Conservation (phyloP, 2,113 vertebrate genomes). For the Nannospalax galili region DNA sequence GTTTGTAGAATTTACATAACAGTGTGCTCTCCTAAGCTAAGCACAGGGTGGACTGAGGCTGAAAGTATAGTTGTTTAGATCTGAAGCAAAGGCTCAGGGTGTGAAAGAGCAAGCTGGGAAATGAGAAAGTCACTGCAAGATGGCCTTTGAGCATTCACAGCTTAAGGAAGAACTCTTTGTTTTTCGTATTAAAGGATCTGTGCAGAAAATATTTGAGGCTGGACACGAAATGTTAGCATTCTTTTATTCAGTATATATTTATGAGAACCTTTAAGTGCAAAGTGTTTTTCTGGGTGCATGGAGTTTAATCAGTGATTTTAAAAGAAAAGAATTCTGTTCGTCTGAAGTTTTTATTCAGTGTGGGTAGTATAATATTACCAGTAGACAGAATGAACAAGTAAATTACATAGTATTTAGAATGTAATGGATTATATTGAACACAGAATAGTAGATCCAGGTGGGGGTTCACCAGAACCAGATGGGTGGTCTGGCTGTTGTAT, state of each 20-base stretch:
- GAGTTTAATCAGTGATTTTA: background rate
- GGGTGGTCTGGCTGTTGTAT: background rate
- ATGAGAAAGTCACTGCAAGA: background rate
- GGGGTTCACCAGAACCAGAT: too few relatives aligned
- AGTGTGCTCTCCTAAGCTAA: background rate
- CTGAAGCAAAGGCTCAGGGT: background rate
- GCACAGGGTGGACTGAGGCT: background rate
- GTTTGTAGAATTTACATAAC: background rate
- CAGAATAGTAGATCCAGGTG: background rate
- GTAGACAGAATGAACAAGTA: background rate
- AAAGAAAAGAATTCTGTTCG: background rate
- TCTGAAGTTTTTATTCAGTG: background rate
- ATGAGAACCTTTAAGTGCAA: background rate
- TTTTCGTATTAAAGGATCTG: background rate
- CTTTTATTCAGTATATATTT: background rate
- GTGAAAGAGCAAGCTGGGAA: background rate
- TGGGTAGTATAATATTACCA: background rate
- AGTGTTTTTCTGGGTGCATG: background rate
- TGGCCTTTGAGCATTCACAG: background rate
- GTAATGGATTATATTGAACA: background rate
- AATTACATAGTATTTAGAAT: background rate
- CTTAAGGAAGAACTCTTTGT: background rate
- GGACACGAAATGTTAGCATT: background rate
- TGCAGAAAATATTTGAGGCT: background rate
- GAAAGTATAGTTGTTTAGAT: background rate